phyloP scores from a whole-genome alignment of 2,888 invertebrate species.

The Torymus texanus region DNA sequence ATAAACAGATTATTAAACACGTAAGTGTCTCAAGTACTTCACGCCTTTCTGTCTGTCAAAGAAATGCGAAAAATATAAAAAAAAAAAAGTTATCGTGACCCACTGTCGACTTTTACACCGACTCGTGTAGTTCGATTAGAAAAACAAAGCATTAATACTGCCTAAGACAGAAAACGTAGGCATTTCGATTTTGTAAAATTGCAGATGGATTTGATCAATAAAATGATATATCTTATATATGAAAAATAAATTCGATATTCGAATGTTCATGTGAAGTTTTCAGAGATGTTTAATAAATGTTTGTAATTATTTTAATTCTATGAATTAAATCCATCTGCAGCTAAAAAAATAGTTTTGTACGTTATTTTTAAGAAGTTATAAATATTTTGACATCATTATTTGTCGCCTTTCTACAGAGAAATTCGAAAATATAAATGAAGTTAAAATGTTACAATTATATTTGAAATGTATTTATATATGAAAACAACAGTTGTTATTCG shows the following conservation, averaged over 20 bases:
- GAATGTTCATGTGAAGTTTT: slow-evolving; percentile 20
- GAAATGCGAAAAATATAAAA: slow-evolving; percentile 13
- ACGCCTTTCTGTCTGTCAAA: slow-evolving; percentile 21
- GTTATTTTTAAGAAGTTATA: slow-evolving; percentile 42
- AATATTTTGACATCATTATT: slow-evolving; percentile 34
- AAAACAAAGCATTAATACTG: slow-evolving; percentile 40
- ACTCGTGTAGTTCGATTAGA: slow-evolving; percentile 25
- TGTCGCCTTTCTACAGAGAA: slow-evolving; percentile 34
- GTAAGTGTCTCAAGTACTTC: slow-evolving; percentile 32
- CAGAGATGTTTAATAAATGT: slow-evolving; percentile 25
- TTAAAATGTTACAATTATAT: slow-evolving; percentile 31
- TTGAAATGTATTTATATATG: slow-evolving; percentile 40
- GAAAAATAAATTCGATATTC: slow-evolving; percentile 21
- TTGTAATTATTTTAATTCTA: slow-evolving; percentile 33
- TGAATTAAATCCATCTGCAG: slow-evolving; percentile 32
- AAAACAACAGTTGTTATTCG: slow-evolving; percentile 36
- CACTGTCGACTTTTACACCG: slow-evolving; percentile 31
- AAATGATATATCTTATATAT: background rate
- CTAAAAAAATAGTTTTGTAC: slow-evolving; percentile 46
- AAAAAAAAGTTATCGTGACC: slow-evolving; percentile 11
- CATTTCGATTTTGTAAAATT: slow-evolving; percentile 43
- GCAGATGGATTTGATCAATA: slow-evolving; percentile 31
- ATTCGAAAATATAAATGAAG: slow-evolving; percentile 16
- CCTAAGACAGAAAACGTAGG: slow-evolving; percentile 42
- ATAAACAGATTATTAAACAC: background rate